These are phyloP conservation scores for Rana temporaria DNA, from an alignment of 2,113 vertebrate genomes.

Conservation along the genomic window DNA sequence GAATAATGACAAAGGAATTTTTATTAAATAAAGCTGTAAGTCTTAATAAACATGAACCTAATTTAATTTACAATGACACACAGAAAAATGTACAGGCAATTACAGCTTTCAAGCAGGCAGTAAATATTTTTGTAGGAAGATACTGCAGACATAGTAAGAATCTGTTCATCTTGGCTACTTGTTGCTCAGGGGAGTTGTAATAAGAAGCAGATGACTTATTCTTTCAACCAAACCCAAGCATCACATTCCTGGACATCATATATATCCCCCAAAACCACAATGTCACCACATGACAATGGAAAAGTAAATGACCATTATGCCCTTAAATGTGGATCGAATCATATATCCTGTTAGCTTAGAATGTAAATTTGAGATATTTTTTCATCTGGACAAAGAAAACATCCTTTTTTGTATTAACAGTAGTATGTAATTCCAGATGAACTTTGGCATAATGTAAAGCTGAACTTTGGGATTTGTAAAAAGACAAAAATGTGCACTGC, in stretches of 20 bases:
- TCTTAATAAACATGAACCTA: slow-evolving; percentile 38
- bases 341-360: neutral
- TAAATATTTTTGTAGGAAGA: slow-evolving; percentile 45
- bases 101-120: slow-evolving; percentile 41
- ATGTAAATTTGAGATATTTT: slow-evolving; percentile 5
- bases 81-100: slow-evolving; percentile 18
- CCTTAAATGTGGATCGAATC: slow-evolving; percentile 10
- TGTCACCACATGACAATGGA: slow-evolving; percentile 42
- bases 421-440: no score
- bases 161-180: slow-evolving; percentile 24
- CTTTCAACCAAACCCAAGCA: slow-evolving; percentile 48
- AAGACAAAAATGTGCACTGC: no score
- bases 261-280: slow-evolving; percentile 29
- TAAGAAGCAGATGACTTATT: slow-evolving; percentile 44
- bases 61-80: slow-evolving; percentile 41
- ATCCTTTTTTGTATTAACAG: no score
- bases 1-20: no score
- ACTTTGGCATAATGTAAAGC: no score
- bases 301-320: slow-evolving; percentile 30
- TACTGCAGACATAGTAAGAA: slow-evolving; percentile 41
- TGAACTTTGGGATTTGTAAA: no score
- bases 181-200: slow-evolving; percentile 21
- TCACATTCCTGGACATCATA: slow-evolving; percentile 45
- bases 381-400: slow-evolving; percentile 15
- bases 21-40: no score